These are phyloP conservation scores for Pelagia noctiluca DNA, from an alignment of 30 jellyfish, hydroid and myxozoan species.

Conservation along the genomic window DNA sequence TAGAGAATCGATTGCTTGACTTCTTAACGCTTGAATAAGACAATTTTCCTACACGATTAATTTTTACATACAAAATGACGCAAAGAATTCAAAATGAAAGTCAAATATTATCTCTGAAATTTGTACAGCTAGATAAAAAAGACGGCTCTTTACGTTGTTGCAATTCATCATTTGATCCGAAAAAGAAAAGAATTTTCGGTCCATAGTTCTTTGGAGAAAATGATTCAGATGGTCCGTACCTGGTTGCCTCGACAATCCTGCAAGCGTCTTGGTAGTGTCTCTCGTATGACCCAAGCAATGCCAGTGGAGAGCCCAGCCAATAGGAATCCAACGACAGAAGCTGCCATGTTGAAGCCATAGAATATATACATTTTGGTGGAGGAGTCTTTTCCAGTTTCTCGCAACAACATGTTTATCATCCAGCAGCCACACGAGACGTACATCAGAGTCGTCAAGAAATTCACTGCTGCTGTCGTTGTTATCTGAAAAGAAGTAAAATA, in stretches of 20 bases:
- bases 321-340: constrained; percentile 55
- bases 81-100: too few species aligned
- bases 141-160: too few species aligned
- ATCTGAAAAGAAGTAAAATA: constrained; percentile 32
- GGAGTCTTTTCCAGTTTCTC: constrained; percentile 36
- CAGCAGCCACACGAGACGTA: constrained; percentile 76
- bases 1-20: too few species aligned
- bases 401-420: constrained; percentile 57
- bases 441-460: constrained; percentile 51
- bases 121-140: too few species aligned
- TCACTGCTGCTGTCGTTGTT: constrained; percentile 60
- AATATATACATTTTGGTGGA: constrained; percentile 40
- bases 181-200: too few species aligned
- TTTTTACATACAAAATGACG: too few species aligned
- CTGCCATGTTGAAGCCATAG: constrained; percentile 66
- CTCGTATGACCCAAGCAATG: constrained; percentile 72
- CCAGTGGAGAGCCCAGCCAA: constrained; percentile 68
- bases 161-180: too few species aligned
- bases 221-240: too few species aligned
- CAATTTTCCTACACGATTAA: too few species aligned
- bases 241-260: not conserved
- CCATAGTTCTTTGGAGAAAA: too few species aligned
- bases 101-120: too few species aligned
- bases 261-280: constrained; percentile 41
- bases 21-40: too few species aligned